Conservation (phyloP, 2,797 vertebrate genomes). For the Fundulus diaphanus region DNA sequence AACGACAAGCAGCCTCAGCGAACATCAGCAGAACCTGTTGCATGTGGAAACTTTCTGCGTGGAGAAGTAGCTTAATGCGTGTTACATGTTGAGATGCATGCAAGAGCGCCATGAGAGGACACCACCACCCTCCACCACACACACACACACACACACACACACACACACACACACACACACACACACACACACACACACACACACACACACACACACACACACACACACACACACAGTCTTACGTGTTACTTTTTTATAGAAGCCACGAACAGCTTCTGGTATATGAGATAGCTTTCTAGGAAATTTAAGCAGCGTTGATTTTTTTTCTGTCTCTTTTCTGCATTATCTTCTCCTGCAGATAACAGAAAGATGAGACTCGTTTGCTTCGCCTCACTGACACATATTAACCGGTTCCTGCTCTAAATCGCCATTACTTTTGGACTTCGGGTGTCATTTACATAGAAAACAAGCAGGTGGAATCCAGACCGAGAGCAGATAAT, state of each 20-base stretch:
- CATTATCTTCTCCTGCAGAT: constrained; percentile 63
- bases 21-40: constrained; percentile 30
- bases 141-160: neutral
- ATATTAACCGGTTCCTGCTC: constrained; percentile 12
- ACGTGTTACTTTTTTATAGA: constrained; percentile 54
- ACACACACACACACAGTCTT: constrained; percentile 26
- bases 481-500: constrained; percentile 58
- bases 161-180: too few relatives aligned
- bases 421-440: constrained; percentile 3
- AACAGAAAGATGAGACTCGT: constrained; percentile 46
- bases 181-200: constrained; percentile 14
- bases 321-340: constrained; percentile 20
- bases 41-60: constrained; percentile 22
- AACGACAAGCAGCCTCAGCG: too few relatives aligned
- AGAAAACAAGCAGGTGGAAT: constrained; percentile 65
- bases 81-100: constrained; percentile 26
- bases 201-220: constrained; percentile 14
- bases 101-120: constrained; percentile 10
- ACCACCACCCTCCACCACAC: constrained; percentile 32
- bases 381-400: constrained; percentile 24
- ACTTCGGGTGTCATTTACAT: constrained; percentile 40
- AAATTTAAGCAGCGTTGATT: constrained; percentile 74
- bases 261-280: constrained; percentile 76
- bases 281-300: constrained; percentile 89
- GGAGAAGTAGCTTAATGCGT: constrained; percentile 19